Percentiles rank a stretch among this genome's conserved stretches.
Conservation (phyloP, 2,888 invertebrate genomes). For the Calliphora vomitoria region DNA sequence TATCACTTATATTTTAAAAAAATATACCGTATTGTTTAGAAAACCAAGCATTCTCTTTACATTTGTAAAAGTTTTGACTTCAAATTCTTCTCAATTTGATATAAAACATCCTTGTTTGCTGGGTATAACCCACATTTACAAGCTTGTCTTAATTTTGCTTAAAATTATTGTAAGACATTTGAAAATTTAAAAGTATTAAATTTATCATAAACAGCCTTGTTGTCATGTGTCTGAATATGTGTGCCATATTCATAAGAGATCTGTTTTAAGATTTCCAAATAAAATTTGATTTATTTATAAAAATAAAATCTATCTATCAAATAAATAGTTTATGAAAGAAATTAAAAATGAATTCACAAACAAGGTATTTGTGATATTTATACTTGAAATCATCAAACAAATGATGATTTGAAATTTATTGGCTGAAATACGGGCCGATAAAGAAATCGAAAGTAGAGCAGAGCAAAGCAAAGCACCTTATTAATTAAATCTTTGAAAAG, state of each 20-base stretch:
- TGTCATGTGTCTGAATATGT: background rate
- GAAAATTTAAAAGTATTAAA: background rate
- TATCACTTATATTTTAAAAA: too few species aligned
- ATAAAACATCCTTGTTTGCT: too few species aligned
- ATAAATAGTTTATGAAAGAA: constrained; percentile 8
- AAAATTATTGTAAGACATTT: background rate
- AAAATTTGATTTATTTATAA: constrained; percentile 29
- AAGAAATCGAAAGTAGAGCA: constrained; percentile 55
- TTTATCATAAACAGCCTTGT: constrained; percentile 33
- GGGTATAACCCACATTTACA: too few species aligned
- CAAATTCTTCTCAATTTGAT: too few species aligned
- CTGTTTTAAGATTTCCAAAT: background rate
- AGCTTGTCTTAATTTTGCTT: too few species aligned
- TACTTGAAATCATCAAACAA: background rate
- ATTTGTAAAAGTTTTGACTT: too few species aligned
- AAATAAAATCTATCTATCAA: background rate
- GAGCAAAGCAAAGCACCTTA: background rate
- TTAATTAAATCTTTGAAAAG: background rate
- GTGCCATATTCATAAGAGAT: too few species aligned
- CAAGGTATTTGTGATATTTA: background rate
- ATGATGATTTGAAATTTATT: constrained; percentile 38
- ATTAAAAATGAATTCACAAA: background rate
- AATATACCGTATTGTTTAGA: too few species aligned
- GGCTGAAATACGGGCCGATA: constrained; percentile 29
- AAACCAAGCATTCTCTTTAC: too few species aligned